These are phyloP conservation scores for Agapornis roseicollis DNA, from an alignment of 2,113 vertebrate species.

Conservation along the genomic window DNA sequence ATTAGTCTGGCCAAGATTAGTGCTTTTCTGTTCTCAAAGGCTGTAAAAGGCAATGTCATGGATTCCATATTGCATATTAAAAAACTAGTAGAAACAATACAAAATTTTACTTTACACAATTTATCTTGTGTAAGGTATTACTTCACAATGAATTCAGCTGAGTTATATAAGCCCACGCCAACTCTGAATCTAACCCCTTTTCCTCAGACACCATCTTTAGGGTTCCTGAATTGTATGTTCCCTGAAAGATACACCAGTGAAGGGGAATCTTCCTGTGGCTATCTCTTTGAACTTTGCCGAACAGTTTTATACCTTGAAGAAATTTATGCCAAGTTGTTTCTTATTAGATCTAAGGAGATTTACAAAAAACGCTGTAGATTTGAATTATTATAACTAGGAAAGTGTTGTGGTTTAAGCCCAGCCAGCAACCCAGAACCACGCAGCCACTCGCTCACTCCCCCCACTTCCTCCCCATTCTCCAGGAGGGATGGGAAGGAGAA, in stretches of 20 bases:
- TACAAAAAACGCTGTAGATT: neutral
- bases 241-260: neutral
- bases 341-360: neutral
- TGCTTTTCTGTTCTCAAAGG: neutral
- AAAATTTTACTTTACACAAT: neutral
- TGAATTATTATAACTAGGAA: constrained; percentile 14
- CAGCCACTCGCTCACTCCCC: too few species aligned
- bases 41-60: neutral
- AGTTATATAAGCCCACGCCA: neutral
- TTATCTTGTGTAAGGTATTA: neutral
- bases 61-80: neutral
- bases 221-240: neutral
- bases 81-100: neutral
- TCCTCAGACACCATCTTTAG: neutral
- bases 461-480: too few species aligned
- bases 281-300: neutral
- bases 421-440: too few species aligned
- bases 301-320: neutral
- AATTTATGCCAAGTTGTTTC: neutral
- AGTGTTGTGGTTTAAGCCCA: neutral
- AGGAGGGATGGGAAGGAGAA: too few species aligned
- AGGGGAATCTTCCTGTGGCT: neutral
- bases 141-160: neutral
- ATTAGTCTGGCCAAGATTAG: neutral
- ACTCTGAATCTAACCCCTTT: neutral